These are phyloP conservation scores for Erythrocercus mccallii DNA, from an alignment of 2,113 vertebrate species.

Conservation along the genomic window DNA sequence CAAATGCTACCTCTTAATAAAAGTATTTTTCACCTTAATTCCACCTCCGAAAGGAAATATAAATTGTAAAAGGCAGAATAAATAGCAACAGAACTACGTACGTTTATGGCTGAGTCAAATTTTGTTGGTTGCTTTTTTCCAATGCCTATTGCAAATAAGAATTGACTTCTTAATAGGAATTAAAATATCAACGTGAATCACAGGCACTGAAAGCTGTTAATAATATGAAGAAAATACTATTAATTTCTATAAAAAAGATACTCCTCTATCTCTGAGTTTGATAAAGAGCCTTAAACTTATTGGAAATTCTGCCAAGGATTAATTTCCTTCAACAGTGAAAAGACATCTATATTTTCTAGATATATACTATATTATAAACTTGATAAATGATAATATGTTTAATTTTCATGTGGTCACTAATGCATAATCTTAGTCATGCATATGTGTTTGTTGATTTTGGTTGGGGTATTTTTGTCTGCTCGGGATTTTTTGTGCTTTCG, in stretches of 20 bases:
- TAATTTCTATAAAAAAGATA: constrained; percentile 54
- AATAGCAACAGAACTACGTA: background rate
- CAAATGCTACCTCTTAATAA: background rate
- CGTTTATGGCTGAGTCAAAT: background rate
- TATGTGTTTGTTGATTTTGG: rapidly evolving
- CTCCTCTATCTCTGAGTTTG: constrained; percentile 25
- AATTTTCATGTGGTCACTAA: constrained; percentile 35
- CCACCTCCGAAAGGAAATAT: background rate
- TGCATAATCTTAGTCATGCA: background rate
- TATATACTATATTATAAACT: background rate
- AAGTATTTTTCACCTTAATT: background rate
- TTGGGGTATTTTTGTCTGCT: rapidly evolving
- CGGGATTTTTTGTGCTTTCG: background rate
- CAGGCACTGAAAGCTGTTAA: constrained; percentile 51
- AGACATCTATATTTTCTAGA: constrained; percentile 25
- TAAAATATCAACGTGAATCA: constrained; percentile 66
- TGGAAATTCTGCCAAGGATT: constrained; percentile 38
- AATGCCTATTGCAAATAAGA: constrained; percentile 39
- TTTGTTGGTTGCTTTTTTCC: constrained; percentile 19
- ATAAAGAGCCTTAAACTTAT: constrained; percentile 25
- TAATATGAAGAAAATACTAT: constrained; percentile 54
- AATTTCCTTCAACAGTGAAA: constrained; percentile 22
- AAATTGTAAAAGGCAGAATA: background rate
- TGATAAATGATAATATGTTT: background rate
- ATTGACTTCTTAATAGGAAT: constrained; percentile 60